Base-by-base conservation (phyloP, 1,140 invertebrate genomes). In the Myzus persicae region DNA sequence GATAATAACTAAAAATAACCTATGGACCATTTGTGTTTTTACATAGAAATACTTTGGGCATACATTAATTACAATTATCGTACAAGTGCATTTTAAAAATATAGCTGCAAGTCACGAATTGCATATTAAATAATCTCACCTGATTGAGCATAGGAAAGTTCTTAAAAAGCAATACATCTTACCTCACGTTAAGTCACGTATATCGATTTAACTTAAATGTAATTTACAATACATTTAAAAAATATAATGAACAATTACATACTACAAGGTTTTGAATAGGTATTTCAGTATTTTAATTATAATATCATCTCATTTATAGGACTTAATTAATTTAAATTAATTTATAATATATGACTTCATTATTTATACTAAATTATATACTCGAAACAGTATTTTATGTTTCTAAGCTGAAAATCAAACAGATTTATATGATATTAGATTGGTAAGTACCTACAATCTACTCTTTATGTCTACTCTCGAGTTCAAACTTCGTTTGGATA, bases 251-350 rank as follows among this genome's bases (percentile, higher is more conserved):
- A 46, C 42, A 36, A 48, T 36, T 44, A 31, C n/a, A n/a, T n/a
- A n/a, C n/a, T 31, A 85, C 81, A 31, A 7, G 11, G 3, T 44
- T 31, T 44, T 2, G 31, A 44, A 20, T n/a, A n/a, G 0, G 18
- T n/a, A 4, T 0, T 22, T 51, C 2, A 85, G 18, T n/a, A 4
- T 0, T 22, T 51, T 14, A 85, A 85, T 76, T 76, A 76, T 76
- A n/a, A n/a, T 67, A 67, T 18, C 4, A 31, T 85, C 42, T 85
- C 40, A 31, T 20, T 11, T 18, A 26, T 31, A 18, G 40, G 8
- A 14, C 59, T 85, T 40, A 40, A 84, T 84, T 40, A 84, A 40
- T 84, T 76, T 76, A 76, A 76, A 76, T 76, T n/a, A n/a, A 76
- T 36, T 76, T 76, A 76, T 76, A 31, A 76, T 76, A 31, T n/a